Evolutionary conservation across 2,113 vertebrate genomes (phyloP), one percentile per base, ranked within the genome.

Genomic region (Sminthopsis crassicaudata): DNA sequence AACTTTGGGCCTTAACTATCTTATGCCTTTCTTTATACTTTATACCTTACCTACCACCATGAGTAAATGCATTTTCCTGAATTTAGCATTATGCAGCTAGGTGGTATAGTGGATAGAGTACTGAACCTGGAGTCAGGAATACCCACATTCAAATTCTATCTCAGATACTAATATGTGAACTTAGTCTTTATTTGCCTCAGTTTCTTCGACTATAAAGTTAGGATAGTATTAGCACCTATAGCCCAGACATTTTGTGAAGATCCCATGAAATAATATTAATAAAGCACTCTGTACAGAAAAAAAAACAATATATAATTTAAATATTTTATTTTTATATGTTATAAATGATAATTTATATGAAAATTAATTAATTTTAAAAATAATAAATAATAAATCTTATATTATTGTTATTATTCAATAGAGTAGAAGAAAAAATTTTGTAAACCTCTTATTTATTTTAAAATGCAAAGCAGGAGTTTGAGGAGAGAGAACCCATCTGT

Each of bases 391-490:
- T 84, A 84, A 84, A 42, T 84, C 19, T 1, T 23, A 42, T 5
- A 84, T 42, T 84, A 42, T 84, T 6, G 8, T 27, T 89, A 96
- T 93, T 90, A 96, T 97, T 48, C 94, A 97, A 53, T 95, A 94
- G 53, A 94, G 89, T 91, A 97, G 95, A 96, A 96, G 54, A 94
- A 97, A 97, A 95, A 10, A 1, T 90, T 51, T 91, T 88, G 76
- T 94, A 91, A 52, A 88, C 90, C 91, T 94, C 60, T 94, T 91
- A 95, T 96, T 97, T 97, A 96, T 96, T 97, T 96, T 93, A 51
- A 93, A 96, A 97, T 95, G 94, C 55, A 93, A 97, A 96, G 67
- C 95, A 92, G 94, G 90, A 90, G 16, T 92, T 95, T 96, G 94
- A 42, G 7, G 46, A 84, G 94, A 93, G 96, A 95, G 94, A 10